Conservation (phyloP, 2,797 vertebrate species). For the Pogonophryne albipinna region DNA sequence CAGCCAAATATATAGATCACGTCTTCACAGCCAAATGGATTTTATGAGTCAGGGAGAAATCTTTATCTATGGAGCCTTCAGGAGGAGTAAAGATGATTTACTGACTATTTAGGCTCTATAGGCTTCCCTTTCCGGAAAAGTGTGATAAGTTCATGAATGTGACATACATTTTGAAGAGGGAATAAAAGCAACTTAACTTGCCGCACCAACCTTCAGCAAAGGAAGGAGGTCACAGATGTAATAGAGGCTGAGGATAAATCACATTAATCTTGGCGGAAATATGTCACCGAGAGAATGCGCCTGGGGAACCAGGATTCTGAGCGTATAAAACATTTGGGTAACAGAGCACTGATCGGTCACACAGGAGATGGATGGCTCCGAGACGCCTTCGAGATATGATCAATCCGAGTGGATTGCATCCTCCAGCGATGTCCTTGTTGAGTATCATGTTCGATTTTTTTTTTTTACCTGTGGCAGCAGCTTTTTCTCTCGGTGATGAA, state of each 20-base stretch:
- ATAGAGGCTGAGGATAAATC: constrained; percentile 70
- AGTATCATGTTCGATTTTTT: constrained; percentile 58
- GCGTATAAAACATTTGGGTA: constrained; percentile 75
- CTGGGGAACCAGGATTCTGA: constrained; percentile 64
- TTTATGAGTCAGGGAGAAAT: constrained; percentile 9
- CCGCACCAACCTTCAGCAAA: constrained; percentile 56
- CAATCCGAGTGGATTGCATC: constrained; percentile 57
- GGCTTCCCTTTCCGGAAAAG: constrained; percentile 33
- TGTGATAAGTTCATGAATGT: constrained; percentile 57
- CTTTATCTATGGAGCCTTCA: constrained; percentile 38
- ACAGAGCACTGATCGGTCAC: constrained; percentile 59
- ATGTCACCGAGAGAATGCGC: constrained; percentile 74
- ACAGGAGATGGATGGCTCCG: constrained; percentile 67
- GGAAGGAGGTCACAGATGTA: constrained; percentile 64
- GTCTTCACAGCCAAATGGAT: constrained; percentile 32
- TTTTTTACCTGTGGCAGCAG: constrained; percentile 35
- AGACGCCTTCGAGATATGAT: constrained; percentile 59
- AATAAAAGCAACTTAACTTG: constrained; percentile 50
- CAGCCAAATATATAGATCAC: constrained; percentile 36
- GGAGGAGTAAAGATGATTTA: constrained; percentile 48
- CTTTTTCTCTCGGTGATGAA: constrained; percentile 1
- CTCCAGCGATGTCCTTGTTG: constrained; percentile 57
- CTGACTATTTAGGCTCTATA: constrained; percentile 28
- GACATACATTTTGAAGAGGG: constrained; percentile 48
- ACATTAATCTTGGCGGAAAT: constrained; percentile 72